Conservation (phyloP, 2,113 vertebrate genomes). For the Meles meles region DNA sequence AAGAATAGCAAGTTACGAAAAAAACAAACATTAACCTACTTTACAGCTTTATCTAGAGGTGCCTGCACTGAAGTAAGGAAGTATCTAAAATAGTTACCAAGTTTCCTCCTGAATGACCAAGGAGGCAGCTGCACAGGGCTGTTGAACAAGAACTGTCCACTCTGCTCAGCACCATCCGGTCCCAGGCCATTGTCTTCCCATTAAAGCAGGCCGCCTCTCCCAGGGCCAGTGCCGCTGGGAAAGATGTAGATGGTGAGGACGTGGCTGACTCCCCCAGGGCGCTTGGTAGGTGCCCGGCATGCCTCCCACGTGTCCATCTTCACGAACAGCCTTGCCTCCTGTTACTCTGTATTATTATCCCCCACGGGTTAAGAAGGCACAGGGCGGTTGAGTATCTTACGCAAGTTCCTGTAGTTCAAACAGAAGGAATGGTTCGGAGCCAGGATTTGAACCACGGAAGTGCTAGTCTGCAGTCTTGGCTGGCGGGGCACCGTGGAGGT, state of each 20-base stretch:
- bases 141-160: not conserved
- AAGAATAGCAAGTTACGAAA: not conserved
- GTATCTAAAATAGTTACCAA: not conserved
- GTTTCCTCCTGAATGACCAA: not conserved
- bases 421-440: not conserved
- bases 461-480: not conserved
- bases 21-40: not conserved
- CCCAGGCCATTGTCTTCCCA: not conserved
- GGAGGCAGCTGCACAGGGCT: not conserved
- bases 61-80: not conserved
- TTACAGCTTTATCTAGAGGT: not conserved
- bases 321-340: not conserved
- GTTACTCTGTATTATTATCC: not conserved
- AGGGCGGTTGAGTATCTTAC: not conserved
- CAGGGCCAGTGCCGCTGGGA: not conserved
- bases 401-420: not conserved
- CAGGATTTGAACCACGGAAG: not conserved
- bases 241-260: fast-evolving
- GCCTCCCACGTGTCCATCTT: not conserved
- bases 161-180: not conserved
- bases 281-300: not conserved
- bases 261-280: too few relatives aligned
- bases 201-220: not conserved
- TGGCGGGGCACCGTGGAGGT: not conserved
- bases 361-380: not conserved